Evolutionary conservation across 37 sponge, comb jelly and placozoan genomes (phyloP), one percentile per base, ranked within the genome.

Genomic region (Halichondria panicea): DNA sequence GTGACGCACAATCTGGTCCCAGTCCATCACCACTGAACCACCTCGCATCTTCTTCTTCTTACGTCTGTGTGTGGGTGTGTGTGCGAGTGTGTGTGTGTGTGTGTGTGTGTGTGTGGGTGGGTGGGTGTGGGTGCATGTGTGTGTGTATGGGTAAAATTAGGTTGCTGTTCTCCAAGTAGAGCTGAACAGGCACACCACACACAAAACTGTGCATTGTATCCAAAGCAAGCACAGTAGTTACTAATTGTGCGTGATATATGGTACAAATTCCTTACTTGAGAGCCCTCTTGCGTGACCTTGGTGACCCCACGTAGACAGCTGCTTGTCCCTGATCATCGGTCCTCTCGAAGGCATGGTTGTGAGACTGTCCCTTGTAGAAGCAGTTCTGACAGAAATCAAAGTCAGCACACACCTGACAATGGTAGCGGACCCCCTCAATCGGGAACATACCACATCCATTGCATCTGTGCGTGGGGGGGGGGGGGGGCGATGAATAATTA

Each of bases 351-450:
- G 84, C 91, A 59, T 94, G 95, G 66, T 79, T 75, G 66, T 94
- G 95, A 11, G 80, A 45, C 62, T 90, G 78, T 43, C 84, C 85
- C 43, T 56, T 80, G 71, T 87, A 64, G 53, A 97, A 97, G 64
- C 97, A 97, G 36, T 44, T 63, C 58, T 82, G 83, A 63, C 97
- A 97, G 74, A 88, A 85, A 68, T 94, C 90, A 88, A 93, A 91
- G 59, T 94, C 87, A 4, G 82, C 74, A 73, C 95, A 93, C 18
- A 89, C 89, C 39, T 90, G 89, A 55, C 97, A 93, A 78, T 87
- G 85, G 75, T 63, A 97, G 28, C 96, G 88, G 43, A 87, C 71
- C 27, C 97, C 97, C 30, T 87, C 87, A 34, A 97, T 85, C 0
- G 97, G 97, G 24, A 31, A 64, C 84, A 59, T 62, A 27, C 74